Conservation (phyloP, 2,113 vertebrate genomes). For the Coregonus clupeaformis region DNA sequence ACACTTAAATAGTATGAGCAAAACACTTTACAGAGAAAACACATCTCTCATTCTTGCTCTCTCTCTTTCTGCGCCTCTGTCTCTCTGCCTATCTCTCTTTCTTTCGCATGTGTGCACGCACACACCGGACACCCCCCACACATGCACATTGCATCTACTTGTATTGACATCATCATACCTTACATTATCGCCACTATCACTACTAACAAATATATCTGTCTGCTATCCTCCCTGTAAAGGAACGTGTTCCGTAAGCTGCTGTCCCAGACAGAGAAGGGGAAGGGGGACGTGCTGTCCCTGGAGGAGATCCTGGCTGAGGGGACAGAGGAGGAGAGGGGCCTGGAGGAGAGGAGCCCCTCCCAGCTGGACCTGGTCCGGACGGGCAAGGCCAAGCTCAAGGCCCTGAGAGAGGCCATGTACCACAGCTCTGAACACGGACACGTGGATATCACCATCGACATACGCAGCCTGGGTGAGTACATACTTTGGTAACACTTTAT, state of each 20-base stretch:
- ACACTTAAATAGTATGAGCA: neutral
- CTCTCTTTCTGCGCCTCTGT: conserved; percentile 4
- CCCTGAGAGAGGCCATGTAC: conserved; percentile 96
- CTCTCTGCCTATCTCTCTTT: neutral
- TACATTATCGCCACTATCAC: too few species aligned
- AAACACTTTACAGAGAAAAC: neutral
- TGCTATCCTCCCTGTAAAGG: conserved; percentile 64
- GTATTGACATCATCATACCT: too few species aligned
- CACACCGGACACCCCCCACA: too few species aligned
- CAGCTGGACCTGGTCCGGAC: conserved; percentile 84
- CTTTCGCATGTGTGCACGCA: neutral
- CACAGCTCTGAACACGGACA: conserved; percentile 94
- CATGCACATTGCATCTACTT: too few species aligned
- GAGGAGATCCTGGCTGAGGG: conserved; percentile 97
- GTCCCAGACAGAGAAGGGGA: conserved; percentile 91
- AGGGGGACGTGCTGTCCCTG: conserved; percentile 91
- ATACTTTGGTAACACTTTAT: neutral
- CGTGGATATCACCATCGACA: conserved; percentile 95
- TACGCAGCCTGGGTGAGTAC: conserved; percentile 89
- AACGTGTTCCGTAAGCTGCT: conserved; percentile 96
- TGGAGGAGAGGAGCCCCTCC: conserved; percentile 79
- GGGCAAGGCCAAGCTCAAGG: conserved; percentile 93
- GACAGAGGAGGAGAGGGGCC: conserved; percentile 88
- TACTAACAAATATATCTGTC: neutral
- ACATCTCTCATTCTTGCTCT: neutral